Conservation (phyloP, 2,888 invertebrate genomes). For the Chrysopilus asiliformis region DNA sequence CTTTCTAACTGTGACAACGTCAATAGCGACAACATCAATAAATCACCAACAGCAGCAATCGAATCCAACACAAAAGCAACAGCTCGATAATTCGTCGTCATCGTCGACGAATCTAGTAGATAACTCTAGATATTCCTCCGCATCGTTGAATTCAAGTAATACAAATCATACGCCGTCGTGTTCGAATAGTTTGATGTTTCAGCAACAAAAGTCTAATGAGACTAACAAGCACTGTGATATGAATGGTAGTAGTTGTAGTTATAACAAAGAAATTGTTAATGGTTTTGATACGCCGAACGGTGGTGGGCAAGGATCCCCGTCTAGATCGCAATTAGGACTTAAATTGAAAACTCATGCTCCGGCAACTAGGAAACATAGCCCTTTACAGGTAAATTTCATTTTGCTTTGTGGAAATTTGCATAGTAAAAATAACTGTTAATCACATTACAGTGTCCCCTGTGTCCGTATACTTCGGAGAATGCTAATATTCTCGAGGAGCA, state of each 20-base stretch:
- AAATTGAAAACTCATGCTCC: slow-evolving; percentile 50
- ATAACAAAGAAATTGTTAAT: slow-evolving; percentile 12
- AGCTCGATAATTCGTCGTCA: slow-evolving; percentile 2
- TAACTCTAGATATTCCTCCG: slow-evolving; percentile 1
- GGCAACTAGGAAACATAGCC: slow-evolving; percentile 15
- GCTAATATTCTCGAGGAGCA: slow-evolving; percentile 66
- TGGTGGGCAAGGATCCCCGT: slow-evolving; percentile 54
- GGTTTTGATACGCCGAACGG: slow-evolving; percentile 19
- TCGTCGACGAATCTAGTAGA: slow-evolving; percentile 1
- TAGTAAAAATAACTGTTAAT: slow-evolving; percentile 2
- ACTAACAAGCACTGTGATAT: slow-evolving; percentile 22
- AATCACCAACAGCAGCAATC: not conserved
- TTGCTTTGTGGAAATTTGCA: not conserved
- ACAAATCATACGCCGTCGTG: slow-evolving; percentile 12
- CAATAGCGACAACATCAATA: not conserved
- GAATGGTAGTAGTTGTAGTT: slow-evolving; percentile 14
- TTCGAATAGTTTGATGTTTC: slow-evolving; percentile 11
- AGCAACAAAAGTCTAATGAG: slow-evolving; percentile 15
- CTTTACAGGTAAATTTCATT: slow-evolving; percentile 13
- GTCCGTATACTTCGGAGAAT: slow-evolving; percentile 60
- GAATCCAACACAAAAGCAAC: slow-evolving; percentile 3
- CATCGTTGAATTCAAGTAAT: not conserved
- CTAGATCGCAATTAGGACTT: slow-evolving; percentile 54
- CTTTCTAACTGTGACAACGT: not conserved
- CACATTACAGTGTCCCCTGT: slow-evolving; percentile 60